Evolutionary conservation across 2,797 vertebrate genomes (phyloP), one percentile per base, ranked within the genome.

Genomic region (Melanotaenia maccullochi): DNA sequence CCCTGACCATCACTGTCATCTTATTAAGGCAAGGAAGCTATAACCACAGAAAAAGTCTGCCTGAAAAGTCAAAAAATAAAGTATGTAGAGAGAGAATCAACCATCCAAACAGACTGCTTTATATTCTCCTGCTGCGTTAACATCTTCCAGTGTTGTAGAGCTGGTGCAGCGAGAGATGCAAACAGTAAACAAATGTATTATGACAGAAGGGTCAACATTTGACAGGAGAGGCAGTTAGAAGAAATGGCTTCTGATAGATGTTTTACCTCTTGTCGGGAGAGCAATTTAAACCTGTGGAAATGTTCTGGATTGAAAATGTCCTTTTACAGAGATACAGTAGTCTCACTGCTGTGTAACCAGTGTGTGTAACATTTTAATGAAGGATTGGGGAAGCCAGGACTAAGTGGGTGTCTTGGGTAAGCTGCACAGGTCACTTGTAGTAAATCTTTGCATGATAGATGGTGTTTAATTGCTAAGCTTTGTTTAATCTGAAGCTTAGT

Each of bases 401-500:
- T 74, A 84, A 91, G 83, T 83, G 79, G 62, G 61, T 80, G 73
- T 80, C 77, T 82, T 85, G 85, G 83, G 85, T 85, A 62, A 92
- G 75, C 82, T 69, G 76, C 64, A 66, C 18, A 33, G 88, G 89
- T 93, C 85, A 93, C 91, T 83, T 83, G 86, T 65, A 55, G 73
- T 82, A 89, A 83, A 87, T 88, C 82, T 90, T 83, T 71, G 83
- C 82, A 71, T 82, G 91, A 81, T 83, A 89, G 86, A 86, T 90
- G 85, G 75, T 85, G 82, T 85, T 86, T 90, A 92, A 93, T 93
- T 92, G 82, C 78, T 83, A 76, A 89, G 84, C 89, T 91, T 92
- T 93, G 83, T 93, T 92, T 93, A 92, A 93, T 93, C 89, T 85
- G 78, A 75, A 88, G 80, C 77, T 90, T 93, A 90, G 82, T 62